Conservation (phyloP, 2,888 invertebrate genomes). For the Laspeyria flexula region DNA sequence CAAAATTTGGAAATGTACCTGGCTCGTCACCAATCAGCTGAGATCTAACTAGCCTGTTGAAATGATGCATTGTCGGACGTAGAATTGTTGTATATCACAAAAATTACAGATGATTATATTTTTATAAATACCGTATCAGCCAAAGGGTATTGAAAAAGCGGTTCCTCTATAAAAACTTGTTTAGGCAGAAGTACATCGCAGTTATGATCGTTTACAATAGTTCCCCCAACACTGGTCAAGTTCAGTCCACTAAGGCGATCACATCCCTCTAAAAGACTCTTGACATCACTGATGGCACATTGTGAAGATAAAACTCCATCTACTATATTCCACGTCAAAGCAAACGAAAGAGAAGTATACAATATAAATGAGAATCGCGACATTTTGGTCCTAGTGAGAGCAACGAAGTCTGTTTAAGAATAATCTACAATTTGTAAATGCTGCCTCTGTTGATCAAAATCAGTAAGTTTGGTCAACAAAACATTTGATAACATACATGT, state of each 20-base stretch:
- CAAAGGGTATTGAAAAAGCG: constrained; percentile 68
- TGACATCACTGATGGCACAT: constrained; percentile 67
- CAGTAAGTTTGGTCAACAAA: constrained; percentile 23
- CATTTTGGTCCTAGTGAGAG: constrained; percentile 4
- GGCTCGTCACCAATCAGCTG: too few relatives aligned
- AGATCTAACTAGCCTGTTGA: too few relatives aligned
- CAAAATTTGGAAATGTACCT: too few relatives aligned
- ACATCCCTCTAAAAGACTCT: constrained; percentile 75
- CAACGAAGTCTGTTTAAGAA: constrained; percentile 1
- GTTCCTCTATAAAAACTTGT: constrained; percentile 79
- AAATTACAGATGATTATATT: too few relatives aligned
- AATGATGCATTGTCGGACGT: too few relatives aligned
- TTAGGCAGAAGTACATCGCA: constrained; percentile 79
- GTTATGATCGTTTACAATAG: constrained; percentile 79
- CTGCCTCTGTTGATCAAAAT: constrained; percentile 13
- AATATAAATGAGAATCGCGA: constrained; percentile 11
- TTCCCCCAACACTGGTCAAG: constrained; percentile 74
- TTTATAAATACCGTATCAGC: constrained; percentile 76
- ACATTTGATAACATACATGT: constrained; percentile 36
- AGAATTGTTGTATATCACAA: too few relatives aligned
- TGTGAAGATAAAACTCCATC: constrained; percentile 44
- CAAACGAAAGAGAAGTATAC: constrained; percentile 16
- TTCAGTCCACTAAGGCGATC: constrained; percentile 72
- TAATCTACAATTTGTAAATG: background rate
- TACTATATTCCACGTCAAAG: constrained; percentile 34